phyloP scores from a whole-genome alignment of 2,888 invertebrate species.

The Halocaridina rubra region DNA sequence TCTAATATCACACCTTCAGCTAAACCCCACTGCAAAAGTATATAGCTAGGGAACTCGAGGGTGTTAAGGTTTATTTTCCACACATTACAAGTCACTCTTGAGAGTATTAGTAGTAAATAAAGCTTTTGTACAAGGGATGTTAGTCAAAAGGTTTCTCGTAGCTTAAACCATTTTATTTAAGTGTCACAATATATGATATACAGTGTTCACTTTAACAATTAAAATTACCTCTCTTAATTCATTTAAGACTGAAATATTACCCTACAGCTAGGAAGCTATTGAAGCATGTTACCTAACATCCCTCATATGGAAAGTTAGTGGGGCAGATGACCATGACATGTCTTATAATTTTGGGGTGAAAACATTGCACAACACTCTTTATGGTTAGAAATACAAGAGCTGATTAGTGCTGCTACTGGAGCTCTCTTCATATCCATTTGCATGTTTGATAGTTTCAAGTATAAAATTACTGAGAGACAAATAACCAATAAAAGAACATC shows the following conservation, averaged over 20 bases:
- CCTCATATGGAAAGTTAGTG: conserved; percentile 50
- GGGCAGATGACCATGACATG: conserved; percentile 37
- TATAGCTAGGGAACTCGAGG: too few species aligned
- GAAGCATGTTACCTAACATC: conserved; percentile 56
- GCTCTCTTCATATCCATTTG: not conserved
- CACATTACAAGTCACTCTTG: not conserved
- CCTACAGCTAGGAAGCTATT: conserved; percentile 52
- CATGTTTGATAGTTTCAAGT: not conserved
- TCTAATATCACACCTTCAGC: too few species aligned
- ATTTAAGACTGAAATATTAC: conserved; percentile 48
- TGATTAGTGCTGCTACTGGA: conserved; percentile 35
- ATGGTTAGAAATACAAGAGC: conserved; percentile 20
- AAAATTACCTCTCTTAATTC: conserved; percentile 47
- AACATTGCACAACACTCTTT: conserved; percentile 21
- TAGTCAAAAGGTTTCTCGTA: conserved; percentile 32
- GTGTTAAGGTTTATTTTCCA: too few species aligned
- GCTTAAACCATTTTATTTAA: conserved; percentile 59
- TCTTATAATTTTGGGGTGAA: not conserved
- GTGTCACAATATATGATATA: conserved; percentile 61
- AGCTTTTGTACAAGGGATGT: not conserved
- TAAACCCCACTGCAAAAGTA: too few species aligned
- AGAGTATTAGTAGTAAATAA: not conserved
- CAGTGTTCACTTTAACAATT: conserved; percentile 59
- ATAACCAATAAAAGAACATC: conserved; percentile 34
- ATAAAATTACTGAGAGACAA: too few species aligned